phyloP scores from a whole-genome alignment of 2,113 vertebrate genomes.

The Thalassoma bifasciatum region DNA sequence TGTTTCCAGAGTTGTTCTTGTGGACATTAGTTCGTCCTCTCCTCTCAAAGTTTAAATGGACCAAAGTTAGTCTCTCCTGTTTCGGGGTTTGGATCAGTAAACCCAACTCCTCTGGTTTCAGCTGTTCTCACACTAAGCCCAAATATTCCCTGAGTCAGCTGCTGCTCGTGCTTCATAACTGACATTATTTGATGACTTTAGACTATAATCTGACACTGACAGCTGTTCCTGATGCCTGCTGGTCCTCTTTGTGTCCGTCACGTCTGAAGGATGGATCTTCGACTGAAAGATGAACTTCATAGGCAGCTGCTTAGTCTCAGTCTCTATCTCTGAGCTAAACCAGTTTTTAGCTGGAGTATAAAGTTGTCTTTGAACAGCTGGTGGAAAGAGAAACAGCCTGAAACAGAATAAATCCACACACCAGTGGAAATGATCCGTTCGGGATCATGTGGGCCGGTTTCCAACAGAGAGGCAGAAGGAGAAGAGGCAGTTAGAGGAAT shows the following conservation, averaged over 20 bases:
- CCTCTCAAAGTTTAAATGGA: background rate
- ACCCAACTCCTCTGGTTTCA: too few species aligned
- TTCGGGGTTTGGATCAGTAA: too few species aligned
- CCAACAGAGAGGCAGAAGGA: background rate
- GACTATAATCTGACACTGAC: background rate
- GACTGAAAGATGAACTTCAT: background rate
- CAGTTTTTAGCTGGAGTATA: background rate
- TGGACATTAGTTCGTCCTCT: too few species aligned
- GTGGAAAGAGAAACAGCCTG: background rate
- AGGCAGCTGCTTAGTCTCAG: background rate
- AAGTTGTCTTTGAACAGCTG: background rate
- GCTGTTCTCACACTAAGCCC: too few species aligned
- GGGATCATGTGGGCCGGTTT: too few species aligned
- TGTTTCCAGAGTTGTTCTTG: too few species aligned
- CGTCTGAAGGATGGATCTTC: background rate
- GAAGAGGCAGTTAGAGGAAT: background rate
- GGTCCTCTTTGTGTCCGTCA: background rate
- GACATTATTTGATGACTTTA: too few species aligned
- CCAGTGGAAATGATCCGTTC: too few species aligned
- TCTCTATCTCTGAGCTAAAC: background rate
- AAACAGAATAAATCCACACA: background rate
- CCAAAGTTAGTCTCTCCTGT: background rate
- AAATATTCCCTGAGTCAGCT: too few species aligned
- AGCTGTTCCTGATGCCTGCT: background rate
- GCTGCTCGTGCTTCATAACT: too few species aligned